Percentiles rank a stretch among this genome's conserved stretches.
phyloP scores from a whole-genome alignment of 2,888 invertebrate species.

The Taenaris catops region DNA sequence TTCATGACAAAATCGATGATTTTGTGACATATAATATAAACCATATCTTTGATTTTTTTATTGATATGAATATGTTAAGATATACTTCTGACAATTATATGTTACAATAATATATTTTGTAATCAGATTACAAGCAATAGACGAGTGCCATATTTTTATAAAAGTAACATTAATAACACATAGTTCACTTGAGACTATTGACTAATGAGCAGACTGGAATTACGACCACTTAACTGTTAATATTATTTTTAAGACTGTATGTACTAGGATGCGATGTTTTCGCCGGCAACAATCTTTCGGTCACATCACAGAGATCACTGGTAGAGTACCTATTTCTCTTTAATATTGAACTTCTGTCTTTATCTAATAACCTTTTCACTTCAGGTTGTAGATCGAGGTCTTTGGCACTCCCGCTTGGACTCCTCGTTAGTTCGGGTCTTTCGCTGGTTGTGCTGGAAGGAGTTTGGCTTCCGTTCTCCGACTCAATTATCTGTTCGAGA shows the following conservation, averaged over 20 bases:
- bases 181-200: constrained; percentile 37
- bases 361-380: constrained; percentile 52
- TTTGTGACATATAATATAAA: too few species aligned
- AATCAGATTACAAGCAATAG: constrained; percentile 2
- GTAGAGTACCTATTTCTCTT: constrained; percentile 83
- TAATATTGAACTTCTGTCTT: constrained; percentile 47
- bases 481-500: constrained; percentile 67
- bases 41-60: too few species aligned
- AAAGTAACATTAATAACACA: constrained; percentile 20
- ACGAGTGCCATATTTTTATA: constrained; percentile 9
- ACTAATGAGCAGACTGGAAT: constrained; percentile 67
- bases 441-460: constrained; percentile 66
- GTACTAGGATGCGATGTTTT: constrained; percentile 81
- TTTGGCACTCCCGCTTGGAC: constrained; percentile 51
- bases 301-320: constrained; percentile 83
- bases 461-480: constrained; percentile 64
- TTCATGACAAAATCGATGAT: too few species aligned
- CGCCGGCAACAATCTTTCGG: constrained; percentile 76
- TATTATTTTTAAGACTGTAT: constrained; percentile 81
- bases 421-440: constrained; percentile 45
- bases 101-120: constrained; percentile 3
- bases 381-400: constrained; percentile 51
- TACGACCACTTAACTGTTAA: constrained; percentile 54
- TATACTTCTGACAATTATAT: too few species aligned
- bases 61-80: too few species aligned